Evolutionary conservation across 2,888 invertebrate species (phyloP), one percentile per base, ranked within the genome.

Genomic region (Cryptosula pallasiana): DNA sequence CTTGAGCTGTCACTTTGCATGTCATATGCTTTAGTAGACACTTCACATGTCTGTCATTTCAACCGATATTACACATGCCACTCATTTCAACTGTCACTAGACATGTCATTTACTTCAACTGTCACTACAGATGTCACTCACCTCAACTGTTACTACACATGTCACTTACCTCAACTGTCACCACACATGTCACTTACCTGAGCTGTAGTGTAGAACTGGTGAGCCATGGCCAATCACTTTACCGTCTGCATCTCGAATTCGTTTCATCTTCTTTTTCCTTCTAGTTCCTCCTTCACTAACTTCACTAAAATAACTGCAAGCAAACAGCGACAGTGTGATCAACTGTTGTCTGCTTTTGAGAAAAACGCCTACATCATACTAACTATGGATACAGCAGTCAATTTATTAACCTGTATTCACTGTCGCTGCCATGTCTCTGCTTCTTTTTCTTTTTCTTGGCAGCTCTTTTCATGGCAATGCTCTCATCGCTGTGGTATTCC

Each of bases 251-350:
- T 83, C 83, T 63, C 78, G 73, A 29, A 82, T 78, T 71, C 81
- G 77, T 76, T 81, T 78, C 72, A 76, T 78, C 71, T 80, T 75
- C 71, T 76, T 79, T 23, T 78, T 74, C 23, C 72, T 73, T 20
- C 77, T 75, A 2, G 83, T 83, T 20, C 83, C 83, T 25, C 81
- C 81, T 29, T 78, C 81, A 73, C 81, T 81, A 3, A 80, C 79
- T 63, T 82, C 82, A 74, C 81, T 82, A 71, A 75, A 78, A 73
- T 82, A 83, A 35, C 76, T 70, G 20, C 9, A 23, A 58, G 29
- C 32, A n/a, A n/a, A n/a, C n/a, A n/a, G n/a, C n/a, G n/a, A n/a
- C n/a, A n/a, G n/a, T n/a, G n/a, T 45, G 9, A 45, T 16, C 16
- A 13, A 13, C 45, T 16, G 9, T 13, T 45, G 45, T 13, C 45